phyloP scores from a whole-genome alignment of 2,113 vertebrate genomes.

The Pterocles burchelli region DNA sequence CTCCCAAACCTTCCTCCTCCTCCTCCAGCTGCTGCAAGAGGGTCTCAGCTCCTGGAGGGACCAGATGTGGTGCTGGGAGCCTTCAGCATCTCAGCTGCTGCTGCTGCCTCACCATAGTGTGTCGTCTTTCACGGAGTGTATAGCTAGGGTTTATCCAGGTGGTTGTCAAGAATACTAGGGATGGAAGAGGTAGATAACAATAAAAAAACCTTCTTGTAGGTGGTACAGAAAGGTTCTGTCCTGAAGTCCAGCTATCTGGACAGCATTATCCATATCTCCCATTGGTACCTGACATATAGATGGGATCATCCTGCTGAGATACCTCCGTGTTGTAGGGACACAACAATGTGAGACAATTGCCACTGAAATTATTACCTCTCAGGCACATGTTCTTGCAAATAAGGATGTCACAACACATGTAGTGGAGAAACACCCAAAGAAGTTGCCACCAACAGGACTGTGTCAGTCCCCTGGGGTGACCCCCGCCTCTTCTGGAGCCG shows the following conservation, averaged over 20 bases:
- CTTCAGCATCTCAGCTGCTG: background rate
- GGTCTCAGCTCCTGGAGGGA: background rate
- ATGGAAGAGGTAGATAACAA: background rate
- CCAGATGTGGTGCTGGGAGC: background rate
- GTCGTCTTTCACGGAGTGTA: background rate
- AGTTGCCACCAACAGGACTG: background rate
- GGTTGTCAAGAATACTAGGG: background rate
- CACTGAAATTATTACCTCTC: background rate
- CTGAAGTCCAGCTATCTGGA: background rate
- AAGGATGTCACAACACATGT: background rate
- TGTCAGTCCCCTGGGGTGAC: background rate
- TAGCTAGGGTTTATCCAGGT: background rate
- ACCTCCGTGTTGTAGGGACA: fast-evolving
- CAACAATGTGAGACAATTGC: fast-evolving
- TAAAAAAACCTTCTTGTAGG: background rate
- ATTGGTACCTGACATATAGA: fast-evolving
- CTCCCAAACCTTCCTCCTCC: background rate
- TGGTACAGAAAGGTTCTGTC: background rate
- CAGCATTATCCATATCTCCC: background rate
- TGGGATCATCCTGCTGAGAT: background rate
- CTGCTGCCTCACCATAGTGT: background rate
- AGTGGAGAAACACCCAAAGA: background rate
- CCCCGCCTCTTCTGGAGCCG: fast-evolving
- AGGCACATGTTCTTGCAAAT: fast-evolving
- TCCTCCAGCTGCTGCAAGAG: background rate